Evolutionary conservation across 2,888 invertebrate genomes (phyloP).

Genomic region (Andrena flavipes): DNA sequence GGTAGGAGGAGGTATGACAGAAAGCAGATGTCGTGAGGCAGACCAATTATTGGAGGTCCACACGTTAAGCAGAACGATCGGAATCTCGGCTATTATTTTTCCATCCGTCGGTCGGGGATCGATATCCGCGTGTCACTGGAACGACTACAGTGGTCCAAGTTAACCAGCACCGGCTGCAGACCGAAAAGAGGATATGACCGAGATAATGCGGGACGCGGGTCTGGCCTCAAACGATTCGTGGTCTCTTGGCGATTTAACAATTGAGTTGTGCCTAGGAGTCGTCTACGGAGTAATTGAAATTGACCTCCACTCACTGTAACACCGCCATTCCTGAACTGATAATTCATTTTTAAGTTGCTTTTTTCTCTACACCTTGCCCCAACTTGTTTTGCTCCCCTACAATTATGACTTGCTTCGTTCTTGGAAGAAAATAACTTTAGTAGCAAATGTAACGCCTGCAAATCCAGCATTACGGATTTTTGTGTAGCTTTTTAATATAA

Average conservation of each 20-base stretch:
- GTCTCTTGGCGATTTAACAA: constrained; percentile 76
- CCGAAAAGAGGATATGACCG: constrained; percentile 74
- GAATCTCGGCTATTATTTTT: constrained; percentile 52
- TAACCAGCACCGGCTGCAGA: constrained; percentile 38
- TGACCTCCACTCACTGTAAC: background rate
- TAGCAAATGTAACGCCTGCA: background rate
- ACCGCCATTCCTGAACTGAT: constrained; percentile 2
- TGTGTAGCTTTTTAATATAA: too few species aligned
- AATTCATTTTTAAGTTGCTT: too few species aligned
- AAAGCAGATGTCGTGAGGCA: background rate
- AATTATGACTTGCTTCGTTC: too few species aligned
- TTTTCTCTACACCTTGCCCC: too few species aligned
- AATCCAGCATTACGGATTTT: too few species aligned
- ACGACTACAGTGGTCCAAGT: constrained; percentile 51
- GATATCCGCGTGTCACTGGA: constrained; percentile 60
- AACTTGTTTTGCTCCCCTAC: too few species aligned
- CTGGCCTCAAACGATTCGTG: constrained; percentile 53
- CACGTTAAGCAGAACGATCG: constrained; percentile 36
- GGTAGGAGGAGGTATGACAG: background rate
- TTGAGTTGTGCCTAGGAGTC: constrained; percentile 67
- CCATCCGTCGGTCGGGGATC: constrained; percentile 45
- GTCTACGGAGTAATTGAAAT: constrained; percentile 56
- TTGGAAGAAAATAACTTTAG: background rate
- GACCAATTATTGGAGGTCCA: background rate
- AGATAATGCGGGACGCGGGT: constrained; percentile 72